Percentiles rank a stretch among this genome's conserved stretches.
phyloP scores from a whole-genome alignment of 2,113 vertebrate species.

The Elachura formosa region DNA sequence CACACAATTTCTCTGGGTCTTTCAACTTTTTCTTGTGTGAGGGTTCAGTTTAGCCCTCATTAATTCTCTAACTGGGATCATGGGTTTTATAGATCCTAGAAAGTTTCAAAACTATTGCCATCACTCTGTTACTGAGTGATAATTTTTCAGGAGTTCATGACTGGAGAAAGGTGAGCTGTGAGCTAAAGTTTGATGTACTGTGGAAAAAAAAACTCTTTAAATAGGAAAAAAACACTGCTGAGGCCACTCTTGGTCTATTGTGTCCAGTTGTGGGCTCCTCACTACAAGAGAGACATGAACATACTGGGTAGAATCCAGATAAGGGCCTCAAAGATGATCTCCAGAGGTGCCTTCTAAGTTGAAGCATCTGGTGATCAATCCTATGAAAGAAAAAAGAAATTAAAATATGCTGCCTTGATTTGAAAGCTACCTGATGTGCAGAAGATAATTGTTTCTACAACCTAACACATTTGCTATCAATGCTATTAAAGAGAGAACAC shows the following conservation, averaged over 20 bases:
- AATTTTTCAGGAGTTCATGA: not conserved
- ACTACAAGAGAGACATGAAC: not conserved
- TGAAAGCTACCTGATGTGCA: not conserved
- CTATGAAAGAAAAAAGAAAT: not conserved
- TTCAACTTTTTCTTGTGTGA: not conserved
- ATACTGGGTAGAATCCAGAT: not conserved
- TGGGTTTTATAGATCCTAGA: not conserved
- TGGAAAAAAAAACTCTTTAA: not conserved
- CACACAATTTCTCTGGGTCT: not conserved
- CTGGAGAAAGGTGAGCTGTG: not conserved
- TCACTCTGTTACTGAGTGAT: not conserved
- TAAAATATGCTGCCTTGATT: not conserved
- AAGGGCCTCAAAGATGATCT: not conserved
- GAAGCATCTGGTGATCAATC: not conserved
- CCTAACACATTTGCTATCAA: not conserved
- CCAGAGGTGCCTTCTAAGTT: not conserved
- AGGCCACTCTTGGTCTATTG: not conserved
- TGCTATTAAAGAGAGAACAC: not conserved
- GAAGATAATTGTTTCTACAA: not conserved
- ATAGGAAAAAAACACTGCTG: not conserved
- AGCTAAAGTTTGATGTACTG: not conserved
- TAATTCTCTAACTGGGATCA: not conserved
- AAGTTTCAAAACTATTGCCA: not conserved
- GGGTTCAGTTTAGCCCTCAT: not conserved
- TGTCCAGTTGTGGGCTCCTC: not conserved